Base-by-base conservation (phyloP, 2,888 invertebrate genomes). In the Tachina fera region DNA sequence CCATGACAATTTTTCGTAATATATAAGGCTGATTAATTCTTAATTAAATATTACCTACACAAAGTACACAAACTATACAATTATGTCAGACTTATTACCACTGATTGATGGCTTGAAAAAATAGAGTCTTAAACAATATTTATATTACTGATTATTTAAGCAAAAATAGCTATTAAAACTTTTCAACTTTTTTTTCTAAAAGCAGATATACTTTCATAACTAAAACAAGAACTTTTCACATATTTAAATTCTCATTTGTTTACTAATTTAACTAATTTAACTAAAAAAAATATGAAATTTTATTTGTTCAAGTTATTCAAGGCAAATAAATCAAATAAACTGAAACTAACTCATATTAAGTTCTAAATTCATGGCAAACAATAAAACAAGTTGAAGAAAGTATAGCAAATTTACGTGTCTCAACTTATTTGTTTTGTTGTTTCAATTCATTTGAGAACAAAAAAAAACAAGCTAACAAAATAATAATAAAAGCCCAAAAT, bases 291-390 rank as follows among this genome's bases (percentile, higher is more conserved):
- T 10, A 74, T 19, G 6, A 45, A 43, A 10, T 53, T 63, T 31
- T 19, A 63, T 43, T 53, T 75, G 19, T n/a, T 58, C 49, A 58
- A 77, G 58, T 47, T 41, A 77, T 58, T 77, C 39, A 9, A 31
- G 8, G 5, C 19, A 58, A 65, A 67, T 76, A 76, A 76, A 76
- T 67, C 76, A 60, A 58, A 77, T 51, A 49, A 68, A 31, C 31
- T 31, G 31, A 31, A 60, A 60, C 49, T 13, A 49, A 60, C 51
- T 78, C 31, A 6, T 61, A 51, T 56, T 70, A 70, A 53, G 6
- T 16, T 13, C 51, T 13, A 47, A 67, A 76, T 58, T 56, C 56
- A 76, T 56, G 56, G 47, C 67, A 43, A 47, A 41, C 19, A 56
- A 61, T 19, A 43, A 22, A 61, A 51, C 43, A 61, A 19, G 1